phyloP scores from a whole-genome alignment of 2,888 invertebrate species.

The Agonopterix subpropinquella region DNA sequence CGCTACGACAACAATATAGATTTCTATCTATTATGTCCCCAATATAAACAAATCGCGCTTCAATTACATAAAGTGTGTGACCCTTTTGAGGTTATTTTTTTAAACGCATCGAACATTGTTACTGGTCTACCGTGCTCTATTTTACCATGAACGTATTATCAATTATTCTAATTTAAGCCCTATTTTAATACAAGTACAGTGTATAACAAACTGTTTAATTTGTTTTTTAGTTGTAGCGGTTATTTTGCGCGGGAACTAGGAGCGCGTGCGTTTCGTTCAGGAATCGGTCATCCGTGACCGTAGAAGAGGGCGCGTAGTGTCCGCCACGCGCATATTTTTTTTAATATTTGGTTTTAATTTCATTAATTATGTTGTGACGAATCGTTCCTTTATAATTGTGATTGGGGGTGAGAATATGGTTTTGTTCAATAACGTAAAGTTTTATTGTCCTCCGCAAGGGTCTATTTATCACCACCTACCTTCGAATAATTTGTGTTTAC shows the following conservation, averaged over 20 bases:
- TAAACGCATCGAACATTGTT: conserved; percentile 37
- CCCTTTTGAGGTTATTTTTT: conserved; percentile 46
- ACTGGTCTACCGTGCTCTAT: conserved; percentile 11
- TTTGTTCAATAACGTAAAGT: neutral
- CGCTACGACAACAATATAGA: conserved; percentile 11
- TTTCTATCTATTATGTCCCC: conserved; percentile 33
- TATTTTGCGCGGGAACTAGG: conserved; percentile 40
- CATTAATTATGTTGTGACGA: conserved; percentile 48
- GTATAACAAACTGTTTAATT: too few species aligned
- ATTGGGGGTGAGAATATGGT: conserved; percentile 1
- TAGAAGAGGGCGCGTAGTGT: conserved; percentile 49
- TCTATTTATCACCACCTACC: neutral
- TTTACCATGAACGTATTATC: too few species aligned
- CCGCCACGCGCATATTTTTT: conserved; percentile 55
- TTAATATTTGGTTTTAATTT: conserved; percentile 61
- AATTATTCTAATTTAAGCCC: too few species aligned
- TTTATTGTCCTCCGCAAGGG: neutral
- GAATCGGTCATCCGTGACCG: conserved; percentile 46
- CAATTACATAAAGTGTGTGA: conserved; percentile 52
- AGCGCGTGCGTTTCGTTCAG: conserved; percentile 37
- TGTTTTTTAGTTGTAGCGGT: conserved; percentile 6
- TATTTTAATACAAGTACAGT: too few species aligned
- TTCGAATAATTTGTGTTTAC: too few species aligned
- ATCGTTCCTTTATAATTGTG: conserved; percentile 21
- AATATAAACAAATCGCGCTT: conserved; percentile 50